Percentiles rank a stretch among this genome's conserved stretches.
These are phyloP conservation scores for honey bee (Apis mellifera) DNA, from an alignment of 1,140 invertebrate species.

Conservation along the genomic window Amel_HAv3.1 CM009931.2:12187501-12188000, in stretches of 20 bases:
- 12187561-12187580: neutral
- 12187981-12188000: slow-evolving; percentile 18
- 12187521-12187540: no score
- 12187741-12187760: neutral
- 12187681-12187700: neutral
- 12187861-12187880: neutral
- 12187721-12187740: neutral
- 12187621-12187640: neutral
- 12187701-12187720: neutral
- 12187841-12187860: neutral
- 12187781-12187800: no score
- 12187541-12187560: neutral
- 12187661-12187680: neutral
- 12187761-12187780: neutral
- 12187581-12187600: neutral
- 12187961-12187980: slow-evolving; percentile 19
- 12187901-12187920: neutral
- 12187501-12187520: no score
- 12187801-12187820: no score
- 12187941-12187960: slow-evolving; percentile 22
- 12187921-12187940: neutral
- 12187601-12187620: neutral
- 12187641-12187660: neutral
- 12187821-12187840: no score
- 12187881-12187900: neutral